phyloP scores from a whole-genome alignment of 2,888 invertebrate genomes.

The Aricia artaxerxes region DNA sequence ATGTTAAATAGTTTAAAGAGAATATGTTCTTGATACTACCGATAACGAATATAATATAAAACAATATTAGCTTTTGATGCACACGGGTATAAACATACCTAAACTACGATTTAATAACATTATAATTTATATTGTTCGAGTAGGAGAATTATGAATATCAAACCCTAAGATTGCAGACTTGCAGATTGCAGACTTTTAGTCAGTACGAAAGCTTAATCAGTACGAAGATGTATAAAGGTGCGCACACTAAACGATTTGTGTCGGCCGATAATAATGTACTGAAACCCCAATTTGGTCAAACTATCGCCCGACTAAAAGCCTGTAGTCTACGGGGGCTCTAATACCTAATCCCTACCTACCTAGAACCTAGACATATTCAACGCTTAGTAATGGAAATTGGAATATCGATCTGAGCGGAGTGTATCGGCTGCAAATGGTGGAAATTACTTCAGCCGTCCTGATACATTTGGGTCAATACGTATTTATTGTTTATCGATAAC shows the following conservation, averaged over 20 bases:
- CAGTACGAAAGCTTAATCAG: too few species aligned
- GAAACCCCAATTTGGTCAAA: too few species aligned
- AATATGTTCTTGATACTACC: too few species aligned
- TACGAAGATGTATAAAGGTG: too few species aligned
- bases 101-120: not conserved
- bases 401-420: conserved; percentile 28
- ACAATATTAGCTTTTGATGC: too few species aligned
- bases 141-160: not conserved
- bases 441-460: conserved; percentile 28
- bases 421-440: conserved; percentile 27
- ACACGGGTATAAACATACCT: not conserved
- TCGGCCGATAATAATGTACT: too few species aligned
- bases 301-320: too few species aligned
- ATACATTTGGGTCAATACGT: conserved; percentile 26
- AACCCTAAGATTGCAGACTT: too few species aligned
- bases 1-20: too few species aligned
- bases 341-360: not conserved
- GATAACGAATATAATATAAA: too few species aligned
- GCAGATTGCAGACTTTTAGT: too few species aligned
- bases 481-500: conserved; percentile 26
- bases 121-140: not conserved
- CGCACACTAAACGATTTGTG: too few species aligned
- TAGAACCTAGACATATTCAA: conserved; percentile 1
- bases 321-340: not conserved
- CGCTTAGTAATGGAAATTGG: conserved; percentile 30